Base-by-base conservation (phyloP, 2,888 invertebrate species). In the Hirtodrosophila trivittata region DNA sequence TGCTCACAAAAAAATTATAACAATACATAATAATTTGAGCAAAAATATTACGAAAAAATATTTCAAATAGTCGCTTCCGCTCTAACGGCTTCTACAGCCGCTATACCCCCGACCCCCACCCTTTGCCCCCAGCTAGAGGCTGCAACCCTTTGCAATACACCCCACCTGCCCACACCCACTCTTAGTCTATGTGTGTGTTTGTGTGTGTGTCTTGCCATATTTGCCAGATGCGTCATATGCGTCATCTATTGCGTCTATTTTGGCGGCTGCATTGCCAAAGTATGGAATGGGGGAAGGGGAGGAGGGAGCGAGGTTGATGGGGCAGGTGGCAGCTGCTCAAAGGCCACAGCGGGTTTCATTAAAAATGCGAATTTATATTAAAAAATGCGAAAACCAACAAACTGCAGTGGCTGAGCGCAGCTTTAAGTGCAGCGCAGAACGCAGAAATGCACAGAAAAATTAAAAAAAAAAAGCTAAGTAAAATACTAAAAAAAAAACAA, bases 21-120 rank as follows among this genome's bases (percentile, higher is more conserved):
- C 75, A 83, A 82, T 86, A 86, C 80, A 80, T 72, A 82, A 82
- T 82, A 81, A 86, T 82, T 82, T 84, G 82, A 75, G 84, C 59
- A 78, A 74, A 85, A 82, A 82, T 73, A 77, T 77, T 64, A 66
- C 86, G 68, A 73, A 85, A 83, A 77, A 80, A 76, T 75, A 83
- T 84, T 84, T 86, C 60, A 86, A 86, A 82, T 86, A 86, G 84
- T 84, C 86, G 63, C 66, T 80, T 78, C 75, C 66, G 74, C 76
- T 65, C 66, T 69, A 71, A 72, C 66, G 75, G 73, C 38, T 59
- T 32, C 38, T 54, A 33, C 32, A 33, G 13, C 21, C n/a, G 8
- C 47, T n/a, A 41, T 1, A 0, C 5, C 47, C 1, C 9, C 2
- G 0, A 6, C 9, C n/a, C 6, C 7, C 8, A 5, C 42, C 13